These are phyloP conservation scores for Notolepis coatsorum DNA, from an alignment of 2,797 vertebrate species.

Conservation along the genomic window DNA sequence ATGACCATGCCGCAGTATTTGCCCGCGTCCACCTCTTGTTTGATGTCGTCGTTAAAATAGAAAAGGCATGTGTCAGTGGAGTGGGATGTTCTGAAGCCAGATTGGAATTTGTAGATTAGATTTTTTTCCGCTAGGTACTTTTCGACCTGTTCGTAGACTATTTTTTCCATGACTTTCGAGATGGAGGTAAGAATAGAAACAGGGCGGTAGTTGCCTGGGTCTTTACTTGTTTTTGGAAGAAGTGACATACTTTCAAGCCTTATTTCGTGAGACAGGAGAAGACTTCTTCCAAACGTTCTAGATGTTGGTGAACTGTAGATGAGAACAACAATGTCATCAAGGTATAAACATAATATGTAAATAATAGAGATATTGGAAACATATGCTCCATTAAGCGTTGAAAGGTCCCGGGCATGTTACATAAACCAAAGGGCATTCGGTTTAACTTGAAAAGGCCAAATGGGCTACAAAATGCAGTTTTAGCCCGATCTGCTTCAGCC, in stretches of 20 bases:
- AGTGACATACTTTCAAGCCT: not conserved
- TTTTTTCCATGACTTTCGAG: too few species aligned
- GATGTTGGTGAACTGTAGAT: not conserved
- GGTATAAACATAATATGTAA: not conserved
- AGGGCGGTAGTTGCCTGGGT: too few species aligned
- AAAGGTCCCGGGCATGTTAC: not conserved
- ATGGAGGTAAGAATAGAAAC: too few species aligned
- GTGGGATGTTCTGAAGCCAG: too few species aligned
- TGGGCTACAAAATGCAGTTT: slow-evolving; percentile 6
- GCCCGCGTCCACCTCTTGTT: too few species aligned
- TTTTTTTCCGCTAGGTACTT: too few species aligned
- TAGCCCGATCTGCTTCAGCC: not conserved
- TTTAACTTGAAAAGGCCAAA: slow-evolving; percentile 10
- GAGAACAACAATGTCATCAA: slow-evolving; percentile 12
- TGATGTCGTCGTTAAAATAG: too few species aligned
- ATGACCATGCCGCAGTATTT: too few species aligned
- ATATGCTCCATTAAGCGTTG: not conserved
- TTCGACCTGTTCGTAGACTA: too few species aligned
- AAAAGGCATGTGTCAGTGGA: too few species aligned
- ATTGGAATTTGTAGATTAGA: too few species aligned
- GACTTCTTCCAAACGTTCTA: not conserved
- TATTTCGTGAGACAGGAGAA: not conserved
- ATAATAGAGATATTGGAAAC: too few species aligned
- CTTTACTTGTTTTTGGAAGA: not conserved
- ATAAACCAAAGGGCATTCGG: not conserved